A percentile compares a stretch with the other conserved stretches of the same genome.
phyloP scores from a whole-genome alignment of 1,140 invertebrate species.

The Oedothorax gibbosus region DNA sequence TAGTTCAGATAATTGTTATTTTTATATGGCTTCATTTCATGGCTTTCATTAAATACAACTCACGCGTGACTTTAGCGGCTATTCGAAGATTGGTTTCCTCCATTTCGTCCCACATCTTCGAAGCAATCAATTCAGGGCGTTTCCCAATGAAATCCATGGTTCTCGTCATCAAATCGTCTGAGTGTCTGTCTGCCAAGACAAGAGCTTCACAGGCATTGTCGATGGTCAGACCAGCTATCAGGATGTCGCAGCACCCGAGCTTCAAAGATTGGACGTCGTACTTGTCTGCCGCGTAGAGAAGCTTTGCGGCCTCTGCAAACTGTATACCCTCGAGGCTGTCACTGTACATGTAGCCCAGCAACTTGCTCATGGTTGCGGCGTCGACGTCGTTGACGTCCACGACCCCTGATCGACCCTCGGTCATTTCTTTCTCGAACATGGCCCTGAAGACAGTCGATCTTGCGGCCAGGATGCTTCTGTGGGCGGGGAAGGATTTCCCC shows the following conservation, averaged over 20 bases:
- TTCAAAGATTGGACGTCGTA: background rate
- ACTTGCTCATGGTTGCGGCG: background rate
- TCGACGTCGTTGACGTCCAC: background rate
- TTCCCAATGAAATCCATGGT: no score
- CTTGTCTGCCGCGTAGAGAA: background rate
- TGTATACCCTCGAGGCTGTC: background rate
- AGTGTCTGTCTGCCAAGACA: background rate
- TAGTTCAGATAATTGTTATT: no score
- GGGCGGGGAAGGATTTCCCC: no score
- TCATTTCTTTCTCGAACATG: background rate
- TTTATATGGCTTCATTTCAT: no score
- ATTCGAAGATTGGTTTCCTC: no score
- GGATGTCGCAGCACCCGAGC: background rate
- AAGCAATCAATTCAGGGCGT: no score
- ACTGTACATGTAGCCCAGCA: background rate
- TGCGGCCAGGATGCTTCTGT: background rate
- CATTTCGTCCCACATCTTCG: no score
- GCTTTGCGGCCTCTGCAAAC: background rate
- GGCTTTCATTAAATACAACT: no score
- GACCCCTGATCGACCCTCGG: background rate
- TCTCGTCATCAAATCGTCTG: no score
- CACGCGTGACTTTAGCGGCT: no score
- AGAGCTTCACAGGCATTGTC: no score
- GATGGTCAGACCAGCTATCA: no score
- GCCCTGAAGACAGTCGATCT: background rate